A percentile compares a stretch with the other conserved stretches of the same genome.
Conservation (phyloP, 2,113 vertebrate genomes). For the Suricata suricatta region DNA sequence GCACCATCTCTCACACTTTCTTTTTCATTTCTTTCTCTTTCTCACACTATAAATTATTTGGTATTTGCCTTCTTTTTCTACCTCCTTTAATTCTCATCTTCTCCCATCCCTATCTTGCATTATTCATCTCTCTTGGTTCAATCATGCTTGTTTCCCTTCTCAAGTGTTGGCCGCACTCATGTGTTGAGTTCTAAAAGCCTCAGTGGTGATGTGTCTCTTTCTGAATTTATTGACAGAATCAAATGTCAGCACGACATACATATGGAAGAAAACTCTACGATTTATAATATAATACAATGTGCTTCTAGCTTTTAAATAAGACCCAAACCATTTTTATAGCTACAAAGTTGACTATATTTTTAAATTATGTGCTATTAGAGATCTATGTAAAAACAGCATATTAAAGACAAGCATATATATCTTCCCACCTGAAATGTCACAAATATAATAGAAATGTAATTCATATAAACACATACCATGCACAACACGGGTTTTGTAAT, state of each 20-base stretch:
- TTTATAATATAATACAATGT: neutral
- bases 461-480: neutral
- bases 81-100: neutral
- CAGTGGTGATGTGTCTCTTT: neutral
- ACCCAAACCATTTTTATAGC: neutral
- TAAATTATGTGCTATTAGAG: neutral
- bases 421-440: neutral
- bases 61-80: neutral
- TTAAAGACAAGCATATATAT: neutral
- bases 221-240: neutral
- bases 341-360: neutral
- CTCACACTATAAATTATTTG: neutral
- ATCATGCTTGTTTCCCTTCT: neutral
- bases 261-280: neutral
- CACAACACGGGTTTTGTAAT: neutral
- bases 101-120: neutral
- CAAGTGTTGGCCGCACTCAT: neutral
- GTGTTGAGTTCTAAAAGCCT: neutral
- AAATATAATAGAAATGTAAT: neutral
- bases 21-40: neutral
- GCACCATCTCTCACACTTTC: neutral
- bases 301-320: neutral
- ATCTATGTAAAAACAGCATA: neutral
- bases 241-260: neutral
- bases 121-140: neutral